Base-by-base conservation (phyloP, 2,888 invertebrate genomes). In the Neria commutata region DNA sequence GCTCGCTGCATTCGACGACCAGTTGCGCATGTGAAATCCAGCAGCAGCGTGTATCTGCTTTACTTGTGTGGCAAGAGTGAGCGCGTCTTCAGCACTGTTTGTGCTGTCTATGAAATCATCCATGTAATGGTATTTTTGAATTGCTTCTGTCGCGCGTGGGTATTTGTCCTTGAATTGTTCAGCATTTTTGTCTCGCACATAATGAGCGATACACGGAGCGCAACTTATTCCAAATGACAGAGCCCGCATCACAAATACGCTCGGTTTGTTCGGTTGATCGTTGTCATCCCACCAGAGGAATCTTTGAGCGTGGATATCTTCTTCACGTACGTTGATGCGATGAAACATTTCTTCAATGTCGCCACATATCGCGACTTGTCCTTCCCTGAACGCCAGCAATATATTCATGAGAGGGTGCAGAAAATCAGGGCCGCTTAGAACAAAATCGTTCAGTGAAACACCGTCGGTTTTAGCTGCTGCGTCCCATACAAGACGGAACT, bases 371-470 rank as follows among this genome's bases (percentile, higher is more conserved):
- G 61, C 64, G 23, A 60, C 33, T 34, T 34, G 51, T 5, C 62
- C 60, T 1, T 54, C 52, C 24, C 65, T 60, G 46, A 67, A 67
- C 6, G 50, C 40, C 16, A 65, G 29, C n/a, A 67, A 55, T 0
- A 67, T 33, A 6, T 55, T 58, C 11, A 62, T 34, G 5, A 65
- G 48, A 3, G 62, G 54, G 21, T 65, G 59, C 1, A 64, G 51
- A 8, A 64, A 46, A 48, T 79, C 77, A 0, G 80, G 76, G 1
- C 78, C 78, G n/a, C 66, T 64, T 8, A 74, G 37, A 6, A 81
- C 57, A n/a, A 64, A 53, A 14, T 72, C 70, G 54, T 77, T 77
- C 2, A 75, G 55, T 4, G 63, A 64, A 1, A 64, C 46, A 4
- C 73, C 74, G n/a, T 68, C 50, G 4, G 56, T 62, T 45, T 64